phyloP scores from a whole-genome alignment of 2,113 vertebrate species.

The Recurvirostra avosetta region DNA sequence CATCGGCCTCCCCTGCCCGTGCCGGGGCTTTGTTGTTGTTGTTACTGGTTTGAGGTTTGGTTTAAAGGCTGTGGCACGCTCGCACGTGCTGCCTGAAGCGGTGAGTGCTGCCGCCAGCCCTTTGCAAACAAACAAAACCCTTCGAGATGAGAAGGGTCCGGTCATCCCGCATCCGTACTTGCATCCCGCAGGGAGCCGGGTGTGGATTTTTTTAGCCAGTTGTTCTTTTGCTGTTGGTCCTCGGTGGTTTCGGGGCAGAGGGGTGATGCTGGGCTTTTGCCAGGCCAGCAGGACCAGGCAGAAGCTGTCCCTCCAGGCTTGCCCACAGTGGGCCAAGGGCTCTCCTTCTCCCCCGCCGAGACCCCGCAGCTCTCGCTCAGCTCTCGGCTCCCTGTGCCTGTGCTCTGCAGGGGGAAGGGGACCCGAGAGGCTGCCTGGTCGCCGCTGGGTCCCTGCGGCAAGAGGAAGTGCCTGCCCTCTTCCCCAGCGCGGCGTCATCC shows the following conservation, averaged over 20 bases:
- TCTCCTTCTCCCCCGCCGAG: background rate
- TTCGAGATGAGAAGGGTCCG: accelerated
- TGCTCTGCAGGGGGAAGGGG: background rate
- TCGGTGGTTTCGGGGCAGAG: background rate
- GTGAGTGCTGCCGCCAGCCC: background rate
- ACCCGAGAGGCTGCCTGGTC: background rate
- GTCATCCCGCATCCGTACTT: accelerated
- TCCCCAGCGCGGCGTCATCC: background rate
- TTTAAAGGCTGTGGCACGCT: background rate
- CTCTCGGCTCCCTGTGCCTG: background rate
- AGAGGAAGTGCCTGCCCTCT: slow-evolving; percentile 26
- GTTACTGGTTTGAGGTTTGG: background rate
- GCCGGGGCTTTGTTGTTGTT: background rate
- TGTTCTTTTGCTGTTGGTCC: background rate
- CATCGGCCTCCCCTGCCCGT: background rate
- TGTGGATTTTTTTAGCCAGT: accelerated
- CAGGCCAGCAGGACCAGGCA: background rate
- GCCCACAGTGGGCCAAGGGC: background rate
- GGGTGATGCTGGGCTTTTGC: background rate
- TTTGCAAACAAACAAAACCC: background rate
- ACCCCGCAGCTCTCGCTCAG: background rate
- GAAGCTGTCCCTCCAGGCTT: accelerated
- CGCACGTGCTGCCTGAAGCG: background rate
- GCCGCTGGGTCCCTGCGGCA: background rate
- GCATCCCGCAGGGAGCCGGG: background rate